phyloP scores from a whole-genome alignment of 1,140 invertebrate species.

The Ooceraea biroi region DNA sequence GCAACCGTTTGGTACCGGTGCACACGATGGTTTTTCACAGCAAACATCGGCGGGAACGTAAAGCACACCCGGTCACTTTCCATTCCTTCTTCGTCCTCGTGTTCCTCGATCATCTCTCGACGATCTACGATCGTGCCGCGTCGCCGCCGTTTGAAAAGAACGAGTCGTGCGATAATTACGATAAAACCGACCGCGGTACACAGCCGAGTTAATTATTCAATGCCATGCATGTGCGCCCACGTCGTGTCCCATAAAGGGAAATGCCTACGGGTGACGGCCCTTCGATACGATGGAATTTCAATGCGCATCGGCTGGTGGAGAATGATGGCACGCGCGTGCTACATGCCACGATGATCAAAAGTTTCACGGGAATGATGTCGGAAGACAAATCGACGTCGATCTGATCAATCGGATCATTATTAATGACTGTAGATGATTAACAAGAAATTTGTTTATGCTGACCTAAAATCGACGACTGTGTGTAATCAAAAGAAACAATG shows the following conservation, averaged over 20 bases:
- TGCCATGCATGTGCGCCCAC: slow-evolving; percentile 59
- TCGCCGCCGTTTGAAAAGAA: slow-evolving; percentile 40
- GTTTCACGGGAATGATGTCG: neutral
- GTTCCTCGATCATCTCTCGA: slow-evolving; percentile 66
- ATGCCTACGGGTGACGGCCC: slow-evolving; percentile 58
- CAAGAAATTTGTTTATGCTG: slow-evolving; percentile 14
- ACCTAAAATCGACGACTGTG: too few relatives aligned
- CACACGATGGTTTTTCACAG: neutral
- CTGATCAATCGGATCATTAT: slow-evolving; percentile 10
- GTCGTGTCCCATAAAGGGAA: slow-evolving; percentile 67
- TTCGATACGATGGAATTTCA: slow-evolving; percentile 62
- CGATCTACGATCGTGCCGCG: slow-evolving; percentile 69
- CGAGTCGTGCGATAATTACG: slow-evolving; percentile 71
- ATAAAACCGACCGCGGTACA: slow-evolving; percentile 69
- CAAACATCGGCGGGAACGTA: neutral
- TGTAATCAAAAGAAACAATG: too few relatives aligned
- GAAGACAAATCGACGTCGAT: neutral
- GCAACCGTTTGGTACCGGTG: neutral
- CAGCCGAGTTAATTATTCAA: slow-evolving; percentile 72
- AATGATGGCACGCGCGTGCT: neutral
- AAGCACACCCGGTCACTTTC: slow-evolving; percentile 9
- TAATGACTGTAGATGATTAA: neutral
- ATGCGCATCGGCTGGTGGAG: slow-evolving; percentile 25
- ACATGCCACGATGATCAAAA: neutral
- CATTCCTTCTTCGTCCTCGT: slow-evolving; percentile 34